Evolutionary conservation across 2,797 vertebrate species (phyloP).

Genomic region (Cynopterus sphinx): DNA sequence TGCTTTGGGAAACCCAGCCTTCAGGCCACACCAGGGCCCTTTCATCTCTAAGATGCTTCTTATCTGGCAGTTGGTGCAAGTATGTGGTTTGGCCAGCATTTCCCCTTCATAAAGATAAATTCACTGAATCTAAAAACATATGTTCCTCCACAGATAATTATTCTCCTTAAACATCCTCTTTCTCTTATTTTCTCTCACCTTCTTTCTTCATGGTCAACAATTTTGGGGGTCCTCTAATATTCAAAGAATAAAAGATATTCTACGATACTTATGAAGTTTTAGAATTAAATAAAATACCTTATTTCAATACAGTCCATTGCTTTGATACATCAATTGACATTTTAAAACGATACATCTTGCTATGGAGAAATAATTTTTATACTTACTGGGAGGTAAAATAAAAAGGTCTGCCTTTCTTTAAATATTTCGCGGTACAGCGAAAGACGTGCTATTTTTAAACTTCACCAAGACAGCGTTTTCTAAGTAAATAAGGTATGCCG

Average conservation of each 20-base stretch:
- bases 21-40: neutral
- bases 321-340: neutral
- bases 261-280: neutral
- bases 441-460: conserved; percentile 12
- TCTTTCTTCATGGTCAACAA: conserved; percentile 7
- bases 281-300: neutral
- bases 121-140: conserved; percentile 53
- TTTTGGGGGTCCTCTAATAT: neutral
- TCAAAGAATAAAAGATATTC: conserved; percentile 23
- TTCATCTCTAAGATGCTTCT: neutral
- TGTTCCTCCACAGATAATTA: conserved; percentile 43
- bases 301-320: neutral
- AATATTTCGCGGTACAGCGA: neutral
- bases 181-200: conserved; percentile 10
- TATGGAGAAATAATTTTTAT: neutral
- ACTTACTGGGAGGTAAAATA: neutral
- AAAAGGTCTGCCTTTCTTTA: neutral
- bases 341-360: neutral
- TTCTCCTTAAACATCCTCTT: neutral
- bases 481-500: conserved; percentile 8
- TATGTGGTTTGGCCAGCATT: conserved; percentile 62
- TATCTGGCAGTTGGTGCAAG: conserved; percentile 45
- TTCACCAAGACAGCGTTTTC: neutral
- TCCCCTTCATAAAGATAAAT: conserved; percentile 36
- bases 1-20: neutral